phyloP scores from a whole-genome alignment of 2,797 vertebrate species.

The Choloepus didactylus region DNA sequence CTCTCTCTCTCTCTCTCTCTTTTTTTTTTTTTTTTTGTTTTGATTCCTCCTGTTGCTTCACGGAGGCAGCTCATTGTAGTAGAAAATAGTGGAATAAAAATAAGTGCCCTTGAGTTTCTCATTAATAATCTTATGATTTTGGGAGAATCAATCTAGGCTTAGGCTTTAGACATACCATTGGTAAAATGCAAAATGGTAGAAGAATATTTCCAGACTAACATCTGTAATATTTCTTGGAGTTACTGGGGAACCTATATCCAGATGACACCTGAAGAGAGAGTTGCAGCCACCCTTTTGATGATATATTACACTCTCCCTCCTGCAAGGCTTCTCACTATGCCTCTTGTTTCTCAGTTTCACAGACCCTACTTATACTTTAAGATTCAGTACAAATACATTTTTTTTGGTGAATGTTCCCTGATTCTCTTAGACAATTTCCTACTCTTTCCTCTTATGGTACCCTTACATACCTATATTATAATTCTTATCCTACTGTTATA shows the following conservation, averaged over 20 bases:
- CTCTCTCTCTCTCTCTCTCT: no score
- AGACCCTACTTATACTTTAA: not conserved
- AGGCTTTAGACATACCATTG: not conserved
- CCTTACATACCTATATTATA: not conserved
- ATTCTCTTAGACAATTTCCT: not conserved
- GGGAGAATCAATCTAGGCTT: not conserved
- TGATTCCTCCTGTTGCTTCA: not conserved
- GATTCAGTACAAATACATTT: not conserved
- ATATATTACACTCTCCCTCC: not conserved
- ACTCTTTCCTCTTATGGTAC: not conserved
- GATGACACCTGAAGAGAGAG: not conserved
- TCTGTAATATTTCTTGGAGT: conserved; percentile 25
- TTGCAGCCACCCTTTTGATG: not conserved
- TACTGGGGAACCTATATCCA: not conserved
- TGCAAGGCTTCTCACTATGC: not conserved
- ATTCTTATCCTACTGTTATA: not conserved
- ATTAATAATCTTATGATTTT: not conserved
- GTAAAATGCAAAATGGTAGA: not conserved
- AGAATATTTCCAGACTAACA: not conserved
- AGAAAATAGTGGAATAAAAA: not conserved
- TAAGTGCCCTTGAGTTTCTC: conserved; percentile 11
- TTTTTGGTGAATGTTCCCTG: not conserved
- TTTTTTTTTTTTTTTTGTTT: not conserved
- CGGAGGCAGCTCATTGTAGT: not conserved
- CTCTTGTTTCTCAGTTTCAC: not conserved